Evolutionary conservation across 2,113 vertebrate genomes (phyloP).

Genomic region (Hippocampus abdominalis): DNA sequence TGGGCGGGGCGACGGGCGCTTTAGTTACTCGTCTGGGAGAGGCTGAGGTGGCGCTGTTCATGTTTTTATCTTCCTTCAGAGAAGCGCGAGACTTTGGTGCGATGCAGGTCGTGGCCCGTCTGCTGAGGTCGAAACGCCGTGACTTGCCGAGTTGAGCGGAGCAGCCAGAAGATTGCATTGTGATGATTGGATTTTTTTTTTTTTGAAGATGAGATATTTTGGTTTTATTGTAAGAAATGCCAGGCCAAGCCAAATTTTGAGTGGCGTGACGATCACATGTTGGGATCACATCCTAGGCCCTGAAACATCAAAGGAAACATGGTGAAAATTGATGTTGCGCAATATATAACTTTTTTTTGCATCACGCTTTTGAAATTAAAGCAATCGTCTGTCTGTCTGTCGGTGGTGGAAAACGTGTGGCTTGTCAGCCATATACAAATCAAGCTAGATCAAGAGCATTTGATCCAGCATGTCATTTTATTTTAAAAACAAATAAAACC

Average conservation of each 20-base stretch:
- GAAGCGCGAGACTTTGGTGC: constrained; percentile 56
- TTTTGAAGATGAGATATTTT: constrained; percentile 30
- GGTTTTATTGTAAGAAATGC: constrained; percentile 61
- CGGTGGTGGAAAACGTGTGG: neutral
- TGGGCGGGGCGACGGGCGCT: constrained; percentile 51
- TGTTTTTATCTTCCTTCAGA: constrained; percentile 74
- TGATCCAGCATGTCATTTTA: neutral
- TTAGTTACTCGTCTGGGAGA: constrained; percentile 57
- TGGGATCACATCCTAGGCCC: constrained; percentile 61
- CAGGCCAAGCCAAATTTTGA: constrained; percentile 50
- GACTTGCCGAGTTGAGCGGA: constrained; percentile 61
- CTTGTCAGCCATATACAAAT: neutral
- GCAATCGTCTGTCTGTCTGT: too few species aligned
- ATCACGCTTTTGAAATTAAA: constrained; percentile 28
- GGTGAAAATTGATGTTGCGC: constrained; percentile 41
- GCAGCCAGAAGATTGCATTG: constrained; percentile 66
- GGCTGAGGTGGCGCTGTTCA: constrained; percentile 68
- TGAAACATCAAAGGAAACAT: constrained; percentile 69
- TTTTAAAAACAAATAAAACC: neutral
- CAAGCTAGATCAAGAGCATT: neutral
- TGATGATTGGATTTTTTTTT: constrained; percentile 48
- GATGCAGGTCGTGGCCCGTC: constrained; percentile 37
- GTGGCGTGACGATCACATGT: constrained; percentile 67
- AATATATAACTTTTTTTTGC: constrained; percentile 1
- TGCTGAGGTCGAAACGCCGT: constrained; percentile 61